Evolutionary conservation across 2,797 vertebrate genomes (phyloP), one percentile per base, ranked within the genome.

Genomic region (Silurus aristotelis): DNA sequence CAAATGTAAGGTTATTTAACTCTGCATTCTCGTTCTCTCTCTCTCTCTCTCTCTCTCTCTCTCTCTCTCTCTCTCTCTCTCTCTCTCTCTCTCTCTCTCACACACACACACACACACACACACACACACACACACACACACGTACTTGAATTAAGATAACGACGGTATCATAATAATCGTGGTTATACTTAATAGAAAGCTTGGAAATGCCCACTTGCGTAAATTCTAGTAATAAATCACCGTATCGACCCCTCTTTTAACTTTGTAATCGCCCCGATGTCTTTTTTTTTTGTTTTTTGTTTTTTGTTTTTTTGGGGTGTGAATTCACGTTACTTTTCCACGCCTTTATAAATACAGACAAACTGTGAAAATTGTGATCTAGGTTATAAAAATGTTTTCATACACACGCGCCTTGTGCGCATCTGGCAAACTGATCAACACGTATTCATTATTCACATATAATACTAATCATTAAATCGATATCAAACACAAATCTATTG

Each of bases 171-270:
- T n/a, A n/a, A 73, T 73, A 73, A 73, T 73, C 38, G 38, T 22
- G 43, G 19, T 71, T 73, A 71, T n/a, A 46, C 20, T 52, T 20
- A 20, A 46, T 46, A 20, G 68, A 13, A 71, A 71, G 38, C 19
- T 71, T 71, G 70, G 15, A 61, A 46, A 46, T 67, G 72, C 71
- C 61, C 70, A 79, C 56, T 83, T 73, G 85, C 80, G 79, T 85
- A 88, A 76, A 86, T 83, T 84, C 80, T 60, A 61, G 82, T 82
- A 86, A 75, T 88, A 88, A 86, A 88, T 83, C 48, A 76, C 64
- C 78, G 66, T 75, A 76, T 64, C 38, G 38, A 75, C 63, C 31
- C 70, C 55, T 83, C 80, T 80, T 87, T 87, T 85, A 87, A 83
- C 83, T 88, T 87, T 88, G 73, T 83, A 83, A 83, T 84, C 46